Base-by-base conservation (phyloP, 2,888 invertebrate genomes). In the Heterodera filipjevi region DNA sequence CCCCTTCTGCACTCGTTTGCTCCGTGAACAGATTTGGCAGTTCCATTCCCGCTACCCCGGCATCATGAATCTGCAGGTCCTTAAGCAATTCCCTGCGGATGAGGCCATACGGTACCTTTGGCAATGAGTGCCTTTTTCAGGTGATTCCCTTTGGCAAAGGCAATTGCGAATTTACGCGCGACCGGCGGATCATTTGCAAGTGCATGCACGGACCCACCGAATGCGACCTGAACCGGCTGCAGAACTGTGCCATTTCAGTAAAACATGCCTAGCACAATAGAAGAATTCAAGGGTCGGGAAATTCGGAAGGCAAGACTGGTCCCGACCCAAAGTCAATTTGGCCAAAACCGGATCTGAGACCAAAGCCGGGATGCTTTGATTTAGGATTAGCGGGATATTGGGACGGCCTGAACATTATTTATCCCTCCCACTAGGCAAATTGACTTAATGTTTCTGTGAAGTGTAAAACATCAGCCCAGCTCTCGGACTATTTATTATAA, bases 181-280 rank as follows among this genome's bases (percentile, higher is more conserved):
- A 88, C 72, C 81, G 86, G 8, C 85, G 86, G 66, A 84, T 88
- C 80, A 83, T 85, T 66, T 88, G 88, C 76, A 86, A 85, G 12
- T 88, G 88, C 77, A 87, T 87, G 88, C 88, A 88, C 79, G 88
- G 88, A 59, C 84, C 84, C n/a, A 89, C 87, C n/a, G 88, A 88
- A 77, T 88, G 88, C 76, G 88, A 88, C 74, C 80, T 88, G 77
- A 88, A 88, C 77, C 72, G 88, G 33, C 82, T 87, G 12, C 87
- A 87, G 77, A 87, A 87, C 77, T 87, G 87, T 78, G 87, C 87
- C 64, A 87, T 87, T 66, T 87, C 87, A 16, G 87, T 86, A 39
- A 79, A 86, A 39, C 1, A 12, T 22, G 53, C 16, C 16, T 30
- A 3, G n/a, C n/a, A n/a, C n/a, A n/a, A n/a, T n/a, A n/a, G n/a